Evolutionary conservation across 1,140 invertebrate genomes (phyloP).

Genomic region (Cyrtorhinus lividipennis): DNA sequence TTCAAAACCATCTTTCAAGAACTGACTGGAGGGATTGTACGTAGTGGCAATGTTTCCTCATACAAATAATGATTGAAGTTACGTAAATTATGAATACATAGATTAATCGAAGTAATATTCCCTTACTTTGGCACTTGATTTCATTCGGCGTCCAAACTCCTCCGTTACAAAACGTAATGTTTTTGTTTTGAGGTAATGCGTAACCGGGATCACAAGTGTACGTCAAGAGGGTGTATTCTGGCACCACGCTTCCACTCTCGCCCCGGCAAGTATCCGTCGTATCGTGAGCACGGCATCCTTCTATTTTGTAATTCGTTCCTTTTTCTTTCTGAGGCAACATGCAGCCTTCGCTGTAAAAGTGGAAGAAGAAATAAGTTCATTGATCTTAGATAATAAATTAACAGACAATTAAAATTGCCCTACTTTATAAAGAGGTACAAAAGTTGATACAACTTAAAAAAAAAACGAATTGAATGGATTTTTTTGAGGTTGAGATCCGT

Average conservation of each 20-base stretch:
- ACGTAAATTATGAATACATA: not conserved
- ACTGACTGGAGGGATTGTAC: no score
- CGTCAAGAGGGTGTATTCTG: not conserved
- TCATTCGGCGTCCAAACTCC: conserved; percentile 15
- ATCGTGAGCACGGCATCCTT: not conserved
- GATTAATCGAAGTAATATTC: not conserved
- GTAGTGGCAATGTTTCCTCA: not conserved
- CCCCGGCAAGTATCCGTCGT: not conserved
- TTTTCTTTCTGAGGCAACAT: not conserved
- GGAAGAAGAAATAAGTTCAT: not conserved
- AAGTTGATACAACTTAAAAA: no score
- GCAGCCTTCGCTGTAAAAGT: conserved; percentile 10
- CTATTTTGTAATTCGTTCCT: conserved; percentile 7
- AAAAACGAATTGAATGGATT: no score
- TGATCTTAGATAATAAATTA: no score
- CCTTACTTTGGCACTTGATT: conserved; percentile 16
- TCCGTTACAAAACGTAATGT: not conserved
- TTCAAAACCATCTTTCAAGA: no score
- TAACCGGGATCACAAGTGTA: conserved; percentile 11
- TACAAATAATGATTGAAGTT: not conserved
- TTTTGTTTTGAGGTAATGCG: not conserved
- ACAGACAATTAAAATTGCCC: not conserved
- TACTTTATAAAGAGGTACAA: no score
- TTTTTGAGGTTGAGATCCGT: no score
- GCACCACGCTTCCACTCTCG: conserved; percentile 5